These are phyloP conservation scores for Paraescarpia echinospica DNA, from an alignment of 1,140 invertebrate genomes.

Conservation along the genomic window DNA sequence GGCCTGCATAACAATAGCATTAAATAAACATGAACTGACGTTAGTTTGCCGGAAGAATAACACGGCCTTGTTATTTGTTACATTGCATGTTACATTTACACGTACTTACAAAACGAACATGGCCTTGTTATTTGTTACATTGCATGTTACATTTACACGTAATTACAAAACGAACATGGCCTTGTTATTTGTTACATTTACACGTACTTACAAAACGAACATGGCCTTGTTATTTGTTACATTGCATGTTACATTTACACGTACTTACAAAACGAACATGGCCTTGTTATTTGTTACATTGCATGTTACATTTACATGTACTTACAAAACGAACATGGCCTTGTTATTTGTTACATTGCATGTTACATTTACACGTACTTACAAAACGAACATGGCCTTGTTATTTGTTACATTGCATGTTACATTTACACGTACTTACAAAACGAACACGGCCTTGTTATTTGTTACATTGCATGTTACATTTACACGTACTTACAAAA, in stretches of 20 bases:
- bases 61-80: not conserved
- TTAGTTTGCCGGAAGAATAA: not conserved
- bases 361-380: not conserved
- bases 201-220: not conserved
- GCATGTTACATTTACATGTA: not conserved
- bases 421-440: not conserved
- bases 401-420: too few relatives aligned
- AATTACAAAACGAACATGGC: not conserved
- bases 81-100: not conserved
- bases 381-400: not conserved
- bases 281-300: too few relatives aligned
- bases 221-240: too few relatives aligned
- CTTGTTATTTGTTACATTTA: too few relatives aligned
- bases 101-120: not conserved
- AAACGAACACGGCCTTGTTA: too few relatives aligned
- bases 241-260: not conserved
- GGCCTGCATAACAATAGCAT: not conserved
- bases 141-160: not conserved
- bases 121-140: too few relatives aligned
- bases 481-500: not conserved
- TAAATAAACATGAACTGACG: not conserved
- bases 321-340: not conserved
- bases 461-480: too few relatives aligned
- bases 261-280: not conserved
- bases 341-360: too few relatives aligned